Evolutionary conservation across 2,797 vertebrate genomes (phyloP), one percentile per base, ranked within the genome.

Genomic region (Hyperoplus lanceolatus): DNA sequence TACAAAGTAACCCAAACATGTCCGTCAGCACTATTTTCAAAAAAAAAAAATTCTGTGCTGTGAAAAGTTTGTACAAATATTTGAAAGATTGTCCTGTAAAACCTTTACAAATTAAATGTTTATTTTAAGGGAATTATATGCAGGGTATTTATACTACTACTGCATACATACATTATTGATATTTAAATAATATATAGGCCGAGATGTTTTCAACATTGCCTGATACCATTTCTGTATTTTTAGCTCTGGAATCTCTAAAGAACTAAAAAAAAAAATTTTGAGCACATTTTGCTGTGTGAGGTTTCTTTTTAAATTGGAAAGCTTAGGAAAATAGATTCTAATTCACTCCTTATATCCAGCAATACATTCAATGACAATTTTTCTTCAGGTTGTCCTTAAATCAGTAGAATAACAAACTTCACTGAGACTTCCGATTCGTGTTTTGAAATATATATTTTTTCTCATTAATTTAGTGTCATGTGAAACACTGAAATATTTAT

Each of bases 11-110:
- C 61, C 80, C 36, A 67, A 69, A 70, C 59, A 75, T 42, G 2
- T 9, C 7, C 10, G 45, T 71, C 60, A 83, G 46, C n/a, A 66
- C 63, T 69, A 15, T 36, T 83, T 38, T 46, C 0, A 59, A 29
- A 29, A n/a, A n/a, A n/a, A n/a, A n/a, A n/a, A n/a, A n/a, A n/a
- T 58, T 70, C 36, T 75, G 68, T 85, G 73, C 70, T 70, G 64
- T 78, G 45, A 64, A 78, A 78, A 13, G 16, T 43, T 80, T 80
- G 55, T 65, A 63, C 18, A 58, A 7, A 29, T 58, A 10, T 58
- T 66, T 59, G 4, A 73, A 71, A 59, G 21, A 43, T 42, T 67
- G 50, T 76, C 49, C 36, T 59, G 60, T 56, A 53, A 74, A 62
- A 70, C 38, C 1, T 12, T 43, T 1, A 39, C 49, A 45, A 21